phyloP scores from a whole-genome alignment of 2,797 vertebrate species.

The Darevskia mixta region DNA sequence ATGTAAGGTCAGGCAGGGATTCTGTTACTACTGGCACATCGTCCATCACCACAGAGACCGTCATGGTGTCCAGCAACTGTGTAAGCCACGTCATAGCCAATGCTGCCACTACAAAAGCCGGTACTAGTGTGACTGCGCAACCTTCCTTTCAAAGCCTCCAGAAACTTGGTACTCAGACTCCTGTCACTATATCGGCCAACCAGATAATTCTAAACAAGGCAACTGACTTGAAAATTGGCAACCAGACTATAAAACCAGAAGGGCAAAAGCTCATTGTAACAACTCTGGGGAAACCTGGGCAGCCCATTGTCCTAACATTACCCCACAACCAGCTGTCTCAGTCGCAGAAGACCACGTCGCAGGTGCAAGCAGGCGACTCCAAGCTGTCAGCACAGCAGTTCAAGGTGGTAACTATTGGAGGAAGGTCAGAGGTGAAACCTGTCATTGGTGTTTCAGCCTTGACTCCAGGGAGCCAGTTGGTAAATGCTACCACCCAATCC shows the following conservation, averaged over 20 bases:
- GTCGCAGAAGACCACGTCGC: constrained; percentile 80
- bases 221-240: constrained; percentile 82
- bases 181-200: constrained; percentile 90
- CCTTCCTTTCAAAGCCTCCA: constrained; percentile 82
- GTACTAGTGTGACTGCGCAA: constrained; percentile 74
- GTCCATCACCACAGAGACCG: constrained; percentile 70
- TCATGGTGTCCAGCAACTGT: constrained; percentile 76
- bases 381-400: constrained; percentile 89
- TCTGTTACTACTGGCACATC: constrained; percentile 57
- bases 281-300: constrained; percentile 91
- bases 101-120: constrained; percentile 76
- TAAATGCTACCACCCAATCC: constrained; percentile 80
- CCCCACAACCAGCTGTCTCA: constrained; percentile 84
- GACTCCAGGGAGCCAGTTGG: constrained; percentile 84
- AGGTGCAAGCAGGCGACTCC: constrained; percentile 83
- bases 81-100: constrained; percentile 73
- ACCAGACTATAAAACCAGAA: constrained; percentile 90
- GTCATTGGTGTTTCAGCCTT: constrained; percentile 85
- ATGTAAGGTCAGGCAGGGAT: constrained; percentile 77
- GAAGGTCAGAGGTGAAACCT: constrained; percentile 89
- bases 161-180: constrained; percentile 85
- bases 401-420: constrained; percentile 93
- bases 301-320: constrained; percentile 92
- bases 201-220: constrained; percentile 95
- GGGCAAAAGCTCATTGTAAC: constrained; percentile 95